Base-by-base conservation (phyloP, 2,888 invertebrate species). In the Cryptops parisi region DNA sequence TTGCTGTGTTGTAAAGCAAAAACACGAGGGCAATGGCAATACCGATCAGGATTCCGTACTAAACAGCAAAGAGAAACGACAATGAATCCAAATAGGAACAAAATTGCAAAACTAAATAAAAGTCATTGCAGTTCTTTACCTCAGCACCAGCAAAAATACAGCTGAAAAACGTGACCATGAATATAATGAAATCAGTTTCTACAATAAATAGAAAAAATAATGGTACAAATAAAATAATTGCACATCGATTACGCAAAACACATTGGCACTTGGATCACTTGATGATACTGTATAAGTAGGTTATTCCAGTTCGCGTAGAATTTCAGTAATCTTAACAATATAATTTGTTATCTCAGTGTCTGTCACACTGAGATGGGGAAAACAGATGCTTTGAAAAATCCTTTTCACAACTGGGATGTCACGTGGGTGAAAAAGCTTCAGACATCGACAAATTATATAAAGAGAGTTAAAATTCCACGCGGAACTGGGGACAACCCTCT, bases 41-140 rank as follows among this genome's bases (percentile, higher is more conserved):
- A 40, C 90, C 90, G 55, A 81, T 75, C 9, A 88, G 73, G 63
- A 93, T 89, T 62, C 91, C 93, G 67, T 84, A 78, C 76, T 91
- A 21, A 19, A 52, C 9, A 33, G 33, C 15, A 9, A 52, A 51
- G 15, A 44, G 27, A 41, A 44, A 15, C 2, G 25, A 27, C n/a
- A 47, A 24, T 47, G 22, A 23, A 47, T 1, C 9, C 2, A 44
- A 9, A 19, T n/a, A n/a, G 6, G 6, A 24, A 24, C 23, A 47
- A 24, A n/a, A 24, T 24, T 1, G n/a, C 23, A 23, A 12, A n/a
- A 24, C 47, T 24, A 2, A 25, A 45, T 22, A 19, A 45, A 40
- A n/a, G n/a, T n/a, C n/a, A 40, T 9, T 40, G 9, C 9, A 45
- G 23, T 21, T 17, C 6, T 39, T 6, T 19, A 50, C 50, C 70